Evolutionary conservation across 1,140 invertebrate species (phyloP).

Genomic region (Panagrolaimus sp.): DNA sequence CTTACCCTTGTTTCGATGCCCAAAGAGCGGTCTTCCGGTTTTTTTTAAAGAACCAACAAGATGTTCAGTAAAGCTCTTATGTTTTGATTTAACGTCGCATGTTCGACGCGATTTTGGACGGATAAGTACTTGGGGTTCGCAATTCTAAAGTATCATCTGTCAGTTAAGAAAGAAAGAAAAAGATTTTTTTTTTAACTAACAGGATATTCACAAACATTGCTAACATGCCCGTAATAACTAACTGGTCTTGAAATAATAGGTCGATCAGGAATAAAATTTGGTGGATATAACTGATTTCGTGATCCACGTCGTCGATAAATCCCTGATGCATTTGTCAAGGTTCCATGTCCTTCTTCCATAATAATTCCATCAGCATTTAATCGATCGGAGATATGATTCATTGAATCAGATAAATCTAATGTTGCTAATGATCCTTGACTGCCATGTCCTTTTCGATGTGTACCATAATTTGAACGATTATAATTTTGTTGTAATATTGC

Average conservation of each 20-base stretch:
- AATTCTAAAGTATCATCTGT: constrained; percentile 3
- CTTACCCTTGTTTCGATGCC: constrained; percentile 11
- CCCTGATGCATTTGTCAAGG: neutral
- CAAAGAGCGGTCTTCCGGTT: constrained; percentile 11
- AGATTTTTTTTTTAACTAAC: neutral
- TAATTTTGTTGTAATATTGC: too few species aligned
- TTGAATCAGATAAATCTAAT: constrained; percentile 10
- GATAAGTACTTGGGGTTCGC: constrained; percentile 17
- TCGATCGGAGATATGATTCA: neutral
- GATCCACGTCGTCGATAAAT: constrained; percentile 13
- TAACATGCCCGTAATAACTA: constrained; percentile 10
- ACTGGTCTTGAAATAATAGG: neutral
- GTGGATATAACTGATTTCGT: neutral
- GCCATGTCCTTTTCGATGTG: neutral
- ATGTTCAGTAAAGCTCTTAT: constrained; percentile 18
- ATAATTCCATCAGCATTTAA: constrained; percentile 8
- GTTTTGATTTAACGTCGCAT: constrained; percentile 13
- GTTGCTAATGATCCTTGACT: neutral
- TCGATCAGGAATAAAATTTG: neutral
- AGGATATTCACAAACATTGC: constrained; percentile 8
- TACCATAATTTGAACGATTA: neutral
- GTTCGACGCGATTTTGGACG: constrained; percentile 8
- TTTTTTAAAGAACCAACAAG: constrained; percentile 16
- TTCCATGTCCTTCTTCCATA: neutral
- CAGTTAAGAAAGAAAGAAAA: neutral